Evolutionary conservation across 1,140 invertebrate genomes (phyloP).

Genomic region (Drosophila subobscura): DNA sequence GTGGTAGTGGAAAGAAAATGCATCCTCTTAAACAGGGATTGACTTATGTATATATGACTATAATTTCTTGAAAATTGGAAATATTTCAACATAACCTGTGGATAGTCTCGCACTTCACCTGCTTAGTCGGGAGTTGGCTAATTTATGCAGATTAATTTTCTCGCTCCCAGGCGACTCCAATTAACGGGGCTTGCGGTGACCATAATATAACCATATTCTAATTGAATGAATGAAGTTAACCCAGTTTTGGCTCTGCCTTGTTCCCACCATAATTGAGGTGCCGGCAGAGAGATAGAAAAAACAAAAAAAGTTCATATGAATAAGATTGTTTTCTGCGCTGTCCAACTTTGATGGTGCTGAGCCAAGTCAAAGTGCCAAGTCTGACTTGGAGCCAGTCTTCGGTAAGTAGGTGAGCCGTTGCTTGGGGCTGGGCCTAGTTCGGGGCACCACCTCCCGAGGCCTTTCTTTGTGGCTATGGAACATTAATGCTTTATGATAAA

Average conservation of each 20-base stretch:
- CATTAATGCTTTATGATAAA: constrained; percentile 41
- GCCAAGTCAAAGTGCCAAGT: neutral
- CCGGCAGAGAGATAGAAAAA: constrained; percentile 21
- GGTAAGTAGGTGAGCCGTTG: constrained; percentile 36
- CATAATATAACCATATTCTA: constrained; percentile 71
- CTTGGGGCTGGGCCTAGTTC: constrained; percentile 15
- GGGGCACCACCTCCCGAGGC: constrained; percentile 21
- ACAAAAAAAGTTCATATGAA: constrained; percentile 58
- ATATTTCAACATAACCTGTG: constrained; percentile 38
- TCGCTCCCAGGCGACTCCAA: constrained; percentile 66
- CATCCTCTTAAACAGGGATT: neutral
- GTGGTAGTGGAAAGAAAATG: constrained; percentile 2
- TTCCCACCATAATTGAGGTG: constrained; percentile 65
- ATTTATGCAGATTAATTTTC: constrained; percentile 57
- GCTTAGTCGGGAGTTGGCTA: constrained; percentile 45
- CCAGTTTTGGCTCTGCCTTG: constrained; percentile 59
- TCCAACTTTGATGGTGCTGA: constrained; percentile 57
- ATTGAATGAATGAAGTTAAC: constrained; percentile 82
- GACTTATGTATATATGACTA: too few species aligned
- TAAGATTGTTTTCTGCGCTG: constrained; percentile 55
- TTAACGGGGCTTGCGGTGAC: constrained; percentile 55
- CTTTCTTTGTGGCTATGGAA: constrained; percentile 42
- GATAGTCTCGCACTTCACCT: constrained; percentile 27
- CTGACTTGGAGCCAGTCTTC: constrained; percentile 16
- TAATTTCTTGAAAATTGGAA: constrained; percentile 6